Evolutionary conservation across 2,797 vertebrate genomes (phyloP), one percentile per base, ranked within the genome.

Genomic region (Neosilurus mollespiculum): DNA sequence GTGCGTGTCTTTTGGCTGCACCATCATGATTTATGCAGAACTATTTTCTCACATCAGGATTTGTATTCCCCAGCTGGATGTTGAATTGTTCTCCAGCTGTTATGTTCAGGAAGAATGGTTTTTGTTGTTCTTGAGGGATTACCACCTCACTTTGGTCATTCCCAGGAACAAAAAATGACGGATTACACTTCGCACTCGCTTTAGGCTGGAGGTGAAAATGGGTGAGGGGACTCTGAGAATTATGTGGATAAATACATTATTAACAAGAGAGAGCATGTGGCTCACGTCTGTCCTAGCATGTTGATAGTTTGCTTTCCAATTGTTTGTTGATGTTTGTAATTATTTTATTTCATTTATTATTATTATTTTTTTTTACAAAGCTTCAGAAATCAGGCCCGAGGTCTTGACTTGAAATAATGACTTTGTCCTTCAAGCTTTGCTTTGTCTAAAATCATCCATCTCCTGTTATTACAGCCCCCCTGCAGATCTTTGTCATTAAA

Each of bases 21-120:
- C 89, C 90, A 89, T 92, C 91, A 92, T 93, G 91, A 93, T 93
- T 94, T 93, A 94, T 94, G 90, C 54, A 81, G 56, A 49, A 75
- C 67, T 16, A 5, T 80, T 85, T 79, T 88, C 78, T 80, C 53
- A 58, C 82, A 58, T 87, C 87, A 81, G 86, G 85, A 77, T 82
- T 70, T 78, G 66, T 88, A 71, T 91, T 92, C 82, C 84, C 87
- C 51, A 83, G 85, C 83, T 80, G 67, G 83, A 72, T 86, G 24
- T 86, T 85, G 62, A 78, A 73, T 87, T 87, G 88, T 88, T 85
- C 84, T 56, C 90, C 86, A 88, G 86, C 83, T 49, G 86, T 94
- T 93, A 91, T 88, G 88, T 89, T 61, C 56, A 77, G 56, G 73
- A 59, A 61, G 22, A 6, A 59, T 77, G 49, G 11, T 72, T 72